Conservation (phyloP, 37 sponge, comb jelly and placozoan genomes). For the Diacarnus erythraeanus region DNA sequence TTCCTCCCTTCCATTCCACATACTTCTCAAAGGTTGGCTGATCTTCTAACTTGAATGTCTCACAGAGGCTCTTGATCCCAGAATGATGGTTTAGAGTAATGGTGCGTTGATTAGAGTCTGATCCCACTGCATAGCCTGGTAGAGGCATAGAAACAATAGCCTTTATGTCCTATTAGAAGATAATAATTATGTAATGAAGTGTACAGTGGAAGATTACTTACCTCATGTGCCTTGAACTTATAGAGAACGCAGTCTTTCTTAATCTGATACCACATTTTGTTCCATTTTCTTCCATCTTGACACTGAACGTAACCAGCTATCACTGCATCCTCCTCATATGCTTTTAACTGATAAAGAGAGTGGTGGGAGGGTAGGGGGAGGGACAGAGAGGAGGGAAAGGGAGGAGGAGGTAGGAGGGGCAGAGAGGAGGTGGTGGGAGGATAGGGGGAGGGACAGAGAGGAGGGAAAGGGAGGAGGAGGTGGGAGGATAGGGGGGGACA, state of each 20-base stretch:
- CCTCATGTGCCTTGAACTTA: conserved; percentile 90
- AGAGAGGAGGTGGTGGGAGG: neutral
- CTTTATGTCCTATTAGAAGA: conserved; percentile 54
- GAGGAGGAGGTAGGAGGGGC: conserved; percentile 5
- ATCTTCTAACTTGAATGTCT: conserved; percentile 45
- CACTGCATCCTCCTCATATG: conserved; percentile 49
- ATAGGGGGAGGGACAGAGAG: neutral
- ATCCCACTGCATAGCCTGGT: conserved; percentile 51
- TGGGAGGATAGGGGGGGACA: neutral
- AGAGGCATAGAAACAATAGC: conserved; percentile 69
- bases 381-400: neutral
- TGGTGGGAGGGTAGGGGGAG: neutral
- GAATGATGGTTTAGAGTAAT: conserved; percentile 30
- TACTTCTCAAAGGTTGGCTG: conserved; percentile 36
- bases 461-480: neutral
- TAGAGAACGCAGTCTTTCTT: conserved; percentile 79
- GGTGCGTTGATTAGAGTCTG: neutral
- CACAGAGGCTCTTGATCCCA: conserved; percentile 33
- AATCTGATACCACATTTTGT: conserved; percentile 72
- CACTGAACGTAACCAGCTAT: conserved; percentile 58
- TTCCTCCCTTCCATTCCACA: conserved; percentile 3
- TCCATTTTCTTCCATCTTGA: conserved; percentile 58
- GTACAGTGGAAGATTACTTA: neutral
- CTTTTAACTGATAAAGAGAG: conserved; percentile 13
- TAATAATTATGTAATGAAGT: neutral